Base-by-base conservation (phyloP, 2,113 vertebrate genomes). In the Coryphaenoides rupestris region DNA sequence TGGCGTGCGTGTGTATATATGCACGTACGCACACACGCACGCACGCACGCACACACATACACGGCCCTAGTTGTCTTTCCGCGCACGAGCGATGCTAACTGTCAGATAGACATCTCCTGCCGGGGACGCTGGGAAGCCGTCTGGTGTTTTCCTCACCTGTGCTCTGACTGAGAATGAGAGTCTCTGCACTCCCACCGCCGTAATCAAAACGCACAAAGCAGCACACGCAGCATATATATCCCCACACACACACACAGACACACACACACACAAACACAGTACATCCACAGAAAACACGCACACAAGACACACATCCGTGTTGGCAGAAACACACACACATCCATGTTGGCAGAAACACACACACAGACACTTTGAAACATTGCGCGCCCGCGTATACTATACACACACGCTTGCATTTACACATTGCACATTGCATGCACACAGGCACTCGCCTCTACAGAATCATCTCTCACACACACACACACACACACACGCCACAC, bases 31-130 rank as follows among this genome's bases (percentile, higher is more conserved):
- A 19, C 46, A 19, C 60, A 26, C 15, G 16, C 40, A 63, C n/a
- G 24, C 33, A 47, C 21, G 14, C 28, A 46, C 58, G 62, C 1
- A 58, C 59, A 58, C 58, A 3, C 70, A 73, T 40, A 40, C 26
- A 58, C n/a, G n/a, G n/a, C n/a, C 19, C 76, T 80, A 6, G 55
- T 80, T 82, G 68, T 66, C 75, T 78, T 84, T 81, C 79, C 60
- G 66, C 60, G 47, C 75, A 70, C 61, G 53, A 74, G 58, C 52
- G 62, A 55, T 67, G 66, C 67, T 67, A 69, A 70, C 63, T 69
- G 74, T 75, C 70, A 81, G 72, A 77, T 23, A 80, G 63, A 70
- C 66, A 75, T 74, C 70, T 61, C 72, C 66, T 75, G 60, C 56
- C 53, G 61, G 60, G 69, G 73, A 66, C 63, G 65, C 71, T 76